These are phyloP conservation scores for Ectropis crepuscularia DNA, from an alignment of 2,888 invertebrate genomes.

Conservation along the genomic window DNA sequence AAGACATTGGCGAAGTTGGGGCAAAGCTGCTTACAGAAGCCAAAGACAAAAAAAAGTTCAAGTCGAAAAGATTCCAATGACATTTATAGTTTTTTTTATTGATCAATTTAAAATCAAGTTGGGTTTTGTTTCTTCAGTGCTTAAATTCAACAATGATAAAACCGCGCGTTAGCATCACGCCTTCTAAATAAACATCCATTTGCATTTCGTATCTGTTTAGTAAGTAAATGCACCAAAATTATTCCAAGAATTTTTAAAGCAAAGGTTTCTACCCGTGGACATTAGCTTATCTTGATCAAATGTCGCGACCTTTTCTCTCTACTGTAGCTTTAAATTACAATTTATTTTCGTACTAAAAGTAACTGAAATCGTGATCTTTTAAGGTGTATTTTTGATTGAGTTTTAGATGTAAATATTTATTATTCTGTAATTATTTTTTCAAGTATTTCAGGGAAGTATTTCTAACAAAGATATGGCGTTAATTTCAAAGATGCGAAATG, in stretches of 20 bases:
- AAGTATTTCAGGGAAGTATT: slow-evolving; percentile 17
- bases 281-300: slow-evolving; percentile 26
- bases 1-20: too few relatives aligned
- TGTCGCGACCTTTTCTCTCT: slow-evolving; percentile 16
- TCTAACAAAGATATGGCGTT: slow-evolving; percentile 6
- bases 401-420: slow-evolving; percentile 2
- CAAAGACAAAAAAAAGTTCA: too few relatives aligned
- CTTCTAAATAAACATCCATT: background rate
- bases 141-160: too few relatives aligned
- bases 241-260: slow-evolving; percentile 11
- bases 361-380: background rate
- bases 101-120: too few relatives aligned
- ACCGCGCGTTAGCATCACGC: background rate
- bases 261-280: slow-evolving; percentile 15
- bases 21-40: too few relatives aligned
- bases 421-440: slow-evolving; percentile 24
- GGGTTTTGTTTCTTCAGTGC: too few relatives aligned
- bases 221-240: slow-evolving; percentile 11
- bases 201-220: slow-evolving; percentile 2
- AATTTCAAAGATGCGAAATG: slow-evolving; percentile 19
- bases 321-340: slow-evolving; percentile 10
- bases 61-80: too few relatives aligned
- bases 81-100: too few relatives aligned
- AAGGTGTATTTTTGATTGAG: slow-evolving; percentile 2
- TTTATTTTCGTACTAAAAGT: background rate